Percentiles rank a stretch among this genome's conserved stretches.
phyloP scores from a whole-genome alignment of 1,140 invertebrate genomes.

The Drosophila ficusphila region DNA sequence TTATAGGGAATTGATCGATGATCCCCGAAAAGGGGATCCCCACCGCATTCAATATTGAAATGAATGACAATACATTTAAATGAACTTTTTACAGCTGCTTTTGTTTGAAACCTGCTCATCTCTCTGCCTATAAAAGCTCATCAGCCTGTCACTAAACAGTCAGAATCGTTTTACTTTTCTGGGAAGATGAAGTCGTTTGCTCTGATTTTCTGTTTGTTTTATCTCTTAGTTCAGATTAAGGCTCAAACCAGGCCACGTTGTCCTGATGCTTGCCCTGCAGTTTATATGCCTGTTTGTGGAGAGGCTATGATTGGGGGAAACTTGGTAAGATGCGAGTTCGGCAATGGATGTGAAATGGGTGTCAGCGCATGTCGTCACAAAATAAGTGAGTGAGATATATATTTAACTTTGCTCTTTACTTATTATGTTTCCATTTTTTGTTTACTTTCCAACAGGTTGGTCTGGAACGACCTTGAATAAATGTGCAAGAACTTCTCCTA shows the following conservation, averaged over 20 bases:
- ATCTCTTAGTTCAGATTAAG: not conserved
- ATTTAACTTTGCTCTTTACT: too few relatives aligned
- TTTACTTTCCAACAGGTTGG: too few relatives aligned
- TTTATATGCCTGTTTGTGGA: slow-evolving; percentile 28
- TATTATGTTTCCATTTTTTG: too few relatives aligned
- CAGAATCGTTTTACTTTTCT: not conserved
- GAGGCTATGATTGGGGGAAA: not conserved
- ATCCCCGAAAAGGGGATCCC: slow-evolving; percentile 8
- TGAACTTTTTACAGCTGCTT: slow-evolving; percentile 16
- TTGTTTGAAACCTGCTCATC: not conserved
- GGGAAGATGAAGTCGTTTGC: slow-evolving; percentile 10
- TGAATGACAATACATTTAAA: not conserved
- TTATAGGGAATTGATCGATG: slow-evolving; percentile 17
- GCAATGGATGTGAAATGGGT: slow-evolving; percentile 17
- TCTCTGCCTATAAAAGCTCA: slow-evolving; percentile 17
- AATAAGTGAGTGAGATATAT: slow-evolving; percentile 24
- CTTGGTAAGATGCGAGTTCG: slow-evolving; percentile 15
- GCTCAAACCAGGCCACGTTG: not conserved
- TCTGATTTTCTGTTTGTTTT: not conserved
- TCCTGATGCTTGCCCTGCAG: slow-evolving; percentile 2
- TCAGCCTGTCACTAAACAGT: not conserved
- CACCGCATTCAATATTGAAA: not conserved
- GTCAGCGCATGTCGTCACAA: slow-evolving; percentile 2
- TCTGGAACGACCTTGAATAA: not conserved
- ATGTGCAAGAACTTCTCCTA: not conserved